A percentile compares a stretch with the other conserved stretches of the same genome.
Evolutionary conservation across 2,797 vertebrate species (phyloP).

Genomic region (Pagetopsis macropterus): DNA sequence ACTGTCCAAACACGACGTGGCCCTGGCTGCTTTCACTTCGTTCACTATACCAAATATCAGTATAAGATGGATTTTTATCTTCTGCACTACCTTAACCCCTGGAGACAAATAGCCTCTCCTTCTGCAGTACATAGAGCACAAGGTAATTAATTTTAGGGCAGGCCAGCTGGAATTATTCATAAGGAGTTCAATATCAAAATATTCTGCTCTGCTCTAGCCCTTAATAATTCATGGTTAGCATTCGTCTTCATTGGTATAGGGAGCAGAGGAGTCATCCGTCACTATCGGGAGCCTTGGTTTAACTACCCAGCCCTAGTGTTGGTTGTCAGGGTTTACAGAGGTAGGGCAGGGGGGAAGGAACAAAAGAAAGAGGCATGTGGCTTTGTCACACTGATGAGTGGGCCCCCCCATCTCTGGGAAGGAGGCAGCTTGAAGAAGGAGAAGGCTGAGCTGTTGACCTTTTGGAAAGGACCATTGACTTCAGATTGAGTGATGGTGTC

Average conservation of each 20-base stretch:
- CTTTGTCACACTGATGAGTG: constrained; percentile 60
- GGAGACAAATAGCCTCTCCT: constrained; percentile 53
- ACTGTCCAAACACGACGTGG: constrained; percentile 57
- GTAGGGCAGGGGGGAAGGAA: constrained; percentile 55
- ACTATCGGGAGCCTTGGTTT: constrained; percentile 51
- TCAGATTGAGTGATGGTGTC: constrained; percentile 79
- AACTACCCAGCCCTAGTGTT: constrained; percentile 43
- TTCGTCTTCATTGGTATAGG: constrained; percentile 72
- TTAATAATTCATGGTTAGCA: constrained; percentile 81
- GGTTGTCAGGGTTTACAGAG: constrained; percentile 59
- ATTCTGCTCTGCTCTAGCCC: constrained; percentile 62
- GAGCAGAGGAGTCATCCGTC: constrained; percentile 73
- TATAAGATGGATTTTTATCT: constrained; percentile 59
- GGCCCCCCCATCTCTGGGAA: constrained; percentile 56
- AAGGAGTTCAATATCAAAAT: constrained; percentile 80
- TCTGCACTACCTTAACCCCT: constrained; percentile 40
- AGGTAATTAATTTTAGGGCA: constrained; percentile 74
- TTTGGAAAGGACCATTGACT: constrained; percentile 74
- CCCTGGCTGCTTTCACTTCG: constrained; percentile 33
- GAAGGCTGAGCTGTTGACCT: constrained; percentile 73
- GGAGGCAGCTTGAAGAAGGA: constrained; percentile 44
- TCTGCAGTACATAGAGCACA: constrained; percentile 55
- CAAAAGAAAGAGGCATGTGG: constrained; percentile 59
- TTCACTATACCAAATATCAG: constrained; percentile 57
- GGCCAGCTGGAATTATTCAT: constrained; percentile 81